These are phyloP conservation scores for Pogonophryne albipinna DNA, from an alignment of 2,797 vertebrate species.

Conservation along the genomic window DNA sequence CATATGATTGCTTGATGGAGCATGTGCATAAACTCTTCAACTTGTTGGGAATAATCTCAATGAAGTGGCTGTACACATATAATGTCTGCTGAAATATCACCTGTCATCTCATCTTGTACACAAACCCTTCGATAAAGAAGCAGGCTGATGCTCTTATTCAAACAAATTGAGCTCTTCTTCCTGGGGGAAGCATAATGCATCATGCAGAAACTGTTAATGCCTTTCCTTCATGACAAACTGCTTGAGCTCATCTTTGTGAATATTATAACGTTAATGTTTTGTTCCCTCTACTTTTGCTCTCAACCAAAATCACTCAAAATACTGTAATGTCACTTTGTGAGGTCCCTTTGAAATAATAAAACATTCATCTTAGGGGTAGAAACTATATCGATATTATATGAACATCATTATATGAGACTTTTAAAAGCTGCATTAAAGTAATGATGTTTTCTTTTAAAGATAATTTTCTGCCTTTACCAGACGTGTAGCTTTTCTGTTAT, in stretches of 20 bases:
- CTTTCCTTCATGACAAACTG: conserved; percentile 16
- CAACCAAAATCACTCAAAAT: neutral
- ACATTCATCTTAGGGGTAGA: too few species aligned
- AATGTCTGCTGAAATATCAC: conserved; percentile 37
- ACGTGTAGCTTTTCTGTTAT: too few species aligned
- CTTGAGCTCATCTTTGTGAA: neutral
- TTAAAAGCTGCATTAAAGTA: too few species aligned
- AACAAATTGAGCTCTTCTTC: conserved; percentile 49
- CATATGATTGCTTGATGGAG: conserved; percentile 65
- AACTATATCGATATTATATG: too few species aligned
- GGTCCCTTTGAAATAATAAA: neutral
- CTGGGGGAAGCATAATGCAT: neutral
- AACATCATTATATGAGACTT: too few species aligned
- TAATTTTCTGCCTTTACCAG: too few species aligned
- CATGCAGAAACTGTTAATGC: conserved; percentile 31
- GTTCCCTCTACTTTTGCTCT: conserved; percentile 14
- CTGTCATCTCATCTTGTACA: conserved; percentile 33
- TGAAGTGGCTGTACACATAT: conserved; percentile 35
- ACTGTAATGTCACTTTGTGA: neutral
- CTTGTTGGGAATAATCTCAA: conserved; percentile 55
- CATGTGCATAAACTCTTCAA: conserved; percentile 57
- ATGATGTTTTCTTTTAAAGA: too few species aligned
- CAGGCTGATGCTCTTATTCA: conserved; percentile 38
- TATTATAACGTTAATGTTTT: neutral
- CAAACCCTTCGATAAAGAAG: conserved; percentile 45